Conservation (phyloP, 2,113 vertebrate genomes). For the Stomatorhinus ivindoensis region DNA sequence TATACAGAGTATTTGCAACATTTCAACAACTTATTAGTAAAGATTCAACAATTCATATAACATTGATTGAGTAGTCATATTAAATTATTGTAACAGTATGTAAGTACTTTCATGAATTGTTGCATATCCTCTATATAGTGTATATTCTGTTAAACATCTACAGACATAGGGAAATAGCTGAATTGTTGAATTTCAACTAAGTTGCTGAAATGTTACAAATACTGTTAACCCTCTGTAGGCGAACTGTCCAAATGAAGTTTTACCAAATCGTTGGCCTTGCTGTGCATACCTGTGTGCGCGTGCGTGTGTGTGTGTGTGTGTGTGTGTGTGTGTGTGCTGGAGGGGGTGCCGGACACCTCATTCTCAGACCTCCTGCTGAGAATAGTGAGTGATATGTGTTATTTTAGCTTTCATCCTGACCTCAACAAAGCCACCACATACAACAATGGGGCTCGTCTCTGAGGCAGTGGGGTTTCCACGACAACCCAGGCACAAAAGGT, state of each 20-base stretch:
- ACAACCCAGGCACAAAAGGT: conserved; percentile 65
- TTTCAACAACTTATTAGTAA: neutral
- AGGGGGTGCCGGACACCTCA: neutral
- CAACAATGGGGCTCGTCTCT: conserved; percentile 45
- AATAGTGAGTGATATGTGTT: conserved; percentile 42
- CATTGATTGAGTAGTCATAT: neutral
- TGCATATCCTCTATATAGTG: neutral
- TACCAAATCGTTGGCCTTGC: neutral
- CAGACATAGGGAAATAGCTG: neutral
- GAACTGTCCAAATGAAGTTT: neutral
- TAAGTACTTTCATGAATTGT: neutral
- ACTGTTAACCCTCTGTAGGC: neutral
- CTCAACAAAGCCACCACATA: conserved; percentile 32
- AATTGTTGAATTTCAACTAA: neutral
- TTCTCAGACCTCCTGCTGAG: conserved; percentile 8
- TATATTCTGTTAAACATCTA: neutral
- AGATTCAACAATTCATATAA: neutral
- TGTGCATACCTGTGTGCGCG: neutral
- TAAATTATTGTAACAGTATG: neutral
- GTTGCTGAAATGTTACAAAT: neutral
- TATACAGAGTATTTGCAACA: neutral
- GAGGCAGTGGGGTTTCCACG: conserved; percentile 52
- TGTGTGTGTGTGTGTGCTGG: neutral
- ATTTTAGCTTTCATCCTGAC: conserved; percentile 50
- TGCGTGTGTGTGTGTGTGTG: neutral